Base-by-base conservation (phyloP, 2,888 invertebrate genomes). In the Spodoptera littoralis region DNA sequence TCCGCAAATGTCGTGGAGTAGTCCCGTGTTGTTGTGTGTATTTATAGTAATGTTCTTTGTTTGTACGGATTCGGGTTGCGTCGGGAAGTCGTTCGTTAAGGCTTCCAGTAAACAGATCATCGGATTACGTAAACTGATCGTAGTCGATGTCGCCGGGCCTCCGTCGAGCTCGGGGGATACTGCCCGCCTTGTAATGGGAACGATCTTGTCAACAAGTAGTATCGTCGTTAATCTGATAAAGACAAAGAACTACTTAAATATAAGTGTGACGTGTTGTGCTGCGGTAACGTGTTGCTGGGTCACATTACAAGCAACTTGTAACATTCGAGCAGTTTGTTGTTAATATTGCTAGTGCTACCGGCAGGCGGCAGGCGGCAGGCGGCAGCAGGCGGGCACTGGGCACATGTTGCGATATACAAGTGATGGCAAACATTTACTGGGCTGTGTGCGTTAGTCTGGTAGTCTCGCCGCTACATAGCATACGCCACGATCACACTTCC, bases 11-110 rank as follows among this genome's bases (percentile, higher is more conserved):
- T 64, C 47, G 22, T 55, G 24, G 46, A 45, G 46, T 41, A 56
- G 9, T 36, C 36, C 36, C 36, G 36, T n/a, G 27, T 24, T 50
- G 60, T 13, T 45, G 27, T 42, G 22, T 50, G 27, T 56, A 49
- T 49, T 53, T 63, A 27, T 56, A 47, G 53, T 56, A 24, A 6
- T 45, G 42, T 53, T 50, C 56, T n/a, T 74, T 70, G 59, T 74
- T 71, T 46, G 52, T 51, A n/a, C 9, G 30, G 49, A 49, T 47
- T 56, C 41, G 36, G 49, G 53, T 50, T 46, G 36, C 46, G 53
- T 54, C 42, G 22, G 59, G 22, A 22, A 11, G 52, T 42, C 22
- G 13, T 30, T 54, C 44, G 44, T 27, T 44, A 22, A 22, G 61
- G 53, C 18, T 22, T 55, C 43, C 46, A 42, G 22, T 41, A 48